Evolutionary conservation across 2,113 vertebrate genomes (phyloP).

Genomic region (Lepisosteus osseus): DNA sequence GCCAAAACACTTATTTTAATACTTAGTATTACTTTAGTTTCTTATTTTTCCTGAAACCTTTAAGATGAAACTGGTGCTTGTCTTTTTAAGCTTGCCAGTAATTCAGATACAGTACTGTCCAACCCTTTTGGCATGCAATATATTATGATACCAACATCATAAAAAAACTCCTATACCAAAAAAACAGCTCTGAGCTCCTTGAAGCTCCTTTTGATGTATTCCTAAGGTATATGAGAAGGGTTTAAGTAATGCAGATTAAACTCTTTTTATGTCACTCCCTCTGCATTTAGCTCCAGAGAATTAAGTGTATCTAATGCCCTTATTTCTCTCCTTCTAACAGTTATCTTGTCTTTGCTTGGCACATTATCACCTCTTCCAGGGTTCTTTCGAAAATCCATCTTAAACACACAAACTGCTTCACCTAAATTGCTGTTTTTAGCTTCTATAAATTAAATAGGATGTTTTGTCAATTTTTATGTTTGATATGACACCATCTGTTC

Average conservation of each 20-base stretch:
- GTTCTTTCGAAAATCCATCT: neutral
- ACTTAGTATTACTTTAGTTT: too few relatives aligned
- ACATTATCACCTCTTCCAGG: too few relatives aligned
- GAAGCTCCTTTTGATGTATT: neutral
- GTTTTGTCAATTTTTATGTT: neutral
- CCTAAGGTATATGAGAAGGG: neutral
- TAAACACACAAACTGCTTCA: constrained; percentile 1
- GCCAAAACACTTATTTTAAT: too few relatives aligned
- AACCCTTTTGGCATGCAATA: too few relatives aligned
- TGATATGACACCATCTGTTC: too few relatives aligned
- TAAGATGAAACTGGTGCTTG: too few relatives aligned
- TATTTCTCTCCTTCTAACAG: neutral
- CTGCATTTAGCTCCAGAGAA: neutral
- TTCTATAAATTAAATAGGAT: neutral
- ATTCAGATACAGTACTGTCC: too few relatives aligned
- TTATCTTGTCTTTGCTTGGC: too few relatives aligned
- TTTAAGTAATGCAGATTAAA: neutral
- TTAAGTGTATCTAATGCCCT: neutral
- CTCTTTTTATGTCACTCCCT: constrained; percentile 1
- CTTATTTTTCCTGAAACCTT: too few relatives aligned
- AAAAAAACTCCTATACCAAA: constrained; percentile 18
- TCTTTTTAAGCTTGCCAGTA: too few relatives aligned
- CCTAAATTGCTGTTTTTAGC: constrained; percentile 5
- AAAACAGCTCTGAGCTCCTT: constrained; percentile 10
- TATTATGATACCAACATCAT: neutral